Percentiles rank a stretch among this genome's conserved stretches.
These are phyloP conservation scores for Embidobia sp. DNA, from an alignment of 2,888 invertebrate genomes.

Conservation along the genomic window DNA sequence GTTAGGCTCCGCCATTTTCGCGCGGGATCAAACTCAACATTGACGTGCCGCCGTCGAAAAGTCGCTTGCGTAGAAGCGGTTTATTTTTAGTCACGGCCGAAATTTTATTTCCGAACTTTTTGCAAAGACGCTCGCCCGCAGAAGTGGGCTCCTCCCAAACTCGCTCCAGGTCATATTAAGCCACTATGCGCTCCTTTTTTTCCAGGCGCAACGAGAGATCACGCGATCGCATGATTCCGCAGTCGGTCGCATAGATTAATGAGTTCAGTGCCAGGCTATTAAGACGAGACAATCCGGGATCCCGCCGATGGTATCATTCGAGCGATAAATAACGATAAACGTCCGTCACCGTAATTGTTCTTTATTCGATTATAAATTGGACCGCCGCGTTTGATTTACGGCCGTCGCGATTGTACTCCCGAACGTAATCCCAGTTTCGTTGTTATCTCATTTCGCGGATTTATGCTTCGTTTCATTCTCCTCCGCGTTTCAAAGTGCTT, in stretches of 20 bases:
- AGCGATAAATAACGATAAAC: conserved; percentile 27
- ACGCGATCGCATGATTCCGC: conserved; percentile 65
- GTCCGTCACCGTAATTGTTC: conserved; percentile 30
- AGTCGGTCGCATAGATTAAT: conserved; percentile 64
- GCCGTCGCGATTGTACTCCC: background rate
- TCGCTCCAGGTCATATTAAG: conserved; percentile 47
- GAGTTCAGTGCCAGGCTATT: conserved; percentile 65
- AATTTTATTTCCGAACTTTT: conserved; percentile 61
- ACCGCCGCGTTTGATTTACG: conserved; percentile 2
- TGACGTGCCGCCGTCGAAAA: conserved; percentile 31
- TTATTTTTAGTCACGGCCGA: conserved; percentile 55
- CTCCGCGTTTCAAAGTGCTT: background rate
- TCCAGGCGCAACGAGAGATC: conserved; percentile 49
- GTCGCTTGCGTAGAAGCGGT: conserved; percentile 20
- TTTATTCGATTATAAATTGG: conserved; percentile 25
- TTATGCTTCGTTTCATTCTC: background rate
- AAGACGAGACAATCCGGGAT: conserved; percentile 29
- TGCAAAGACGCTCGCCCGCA: conserved; percentile 56
- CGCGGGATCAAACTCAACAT: conserved; percentile 28
- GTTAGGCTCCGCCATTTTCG: too few relatives aligned
- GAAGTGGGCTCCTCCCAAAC: conserved; percentile 37
- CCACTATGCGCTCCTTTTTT: conserved; percentile 47
- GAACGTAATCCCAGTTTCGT: background rate
- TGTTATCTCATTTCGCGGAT: background rate
- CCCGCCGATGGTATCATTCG: conserved; percentile 3